A percentile compares a stretch with the other conserved stretches of the same genome.
phyloP scores from a whole-genome alignment of 1,140 invertebrate genomes.

The Rhagoletis pomonella region DNA sequence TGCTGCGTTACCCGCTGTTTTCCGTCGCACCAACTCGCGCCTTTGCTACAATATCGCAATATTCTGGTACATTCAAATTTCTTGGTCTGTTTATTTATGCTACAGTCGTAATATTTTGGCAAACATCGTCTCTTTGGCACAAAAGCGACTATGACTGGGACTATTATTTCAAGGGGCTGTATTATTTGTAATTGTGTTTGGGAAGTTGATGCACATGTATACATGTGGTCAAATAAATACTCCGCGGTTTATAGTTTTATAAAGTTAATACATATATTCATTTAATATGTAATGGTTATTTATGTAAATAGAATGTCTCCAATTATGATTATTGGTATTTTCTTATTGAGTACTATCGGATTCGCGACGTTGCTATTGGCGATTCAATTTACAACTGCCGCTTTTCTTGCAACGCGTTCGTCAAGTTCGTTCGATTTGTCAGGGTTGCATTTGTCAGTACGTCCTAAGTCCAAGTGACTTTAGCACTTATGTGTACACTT shows the following conservation, averaged over 20 bases:
- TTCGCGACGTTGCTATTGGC: no score
- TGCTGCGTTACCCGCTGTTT: not conserved
- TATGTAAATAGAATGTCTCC: not conserved
- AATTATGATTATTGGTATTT: conserved; percentile 80
- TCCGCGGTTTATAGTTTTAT: no score
- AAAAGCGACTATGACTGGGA: not conserved
- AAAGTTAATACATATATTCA: no score
- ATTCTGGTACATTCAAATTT: not conserved
- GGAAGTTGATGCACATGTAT: not conserved
- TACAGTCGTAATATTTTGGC: not conserved
- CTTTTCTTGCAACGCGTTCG: no score
- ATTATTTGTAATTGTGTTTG: not conserved
- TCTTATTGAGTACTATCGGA: no score
- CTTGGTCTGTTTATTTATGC: not conserved
- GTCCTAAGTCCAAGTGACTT: no score
- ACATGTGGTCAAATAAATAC: no score
- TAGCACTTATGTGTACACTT: no score
- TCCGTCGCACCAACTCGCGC: not conserved
- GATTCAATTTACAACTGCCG: no score
- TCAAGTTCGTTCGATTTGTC: no score
- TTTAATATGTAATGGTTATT: no score
- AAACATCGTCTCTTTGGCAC: not conserved
- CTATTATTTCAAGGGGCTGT: not conserved
- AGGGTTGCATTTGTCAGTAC: no score
- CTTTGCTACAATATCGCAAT: not conserved